phyloP scores from a whole-genome alignment of 2,113 vertebrate genomes.

The Drymodes brunneopygia region DNA sequence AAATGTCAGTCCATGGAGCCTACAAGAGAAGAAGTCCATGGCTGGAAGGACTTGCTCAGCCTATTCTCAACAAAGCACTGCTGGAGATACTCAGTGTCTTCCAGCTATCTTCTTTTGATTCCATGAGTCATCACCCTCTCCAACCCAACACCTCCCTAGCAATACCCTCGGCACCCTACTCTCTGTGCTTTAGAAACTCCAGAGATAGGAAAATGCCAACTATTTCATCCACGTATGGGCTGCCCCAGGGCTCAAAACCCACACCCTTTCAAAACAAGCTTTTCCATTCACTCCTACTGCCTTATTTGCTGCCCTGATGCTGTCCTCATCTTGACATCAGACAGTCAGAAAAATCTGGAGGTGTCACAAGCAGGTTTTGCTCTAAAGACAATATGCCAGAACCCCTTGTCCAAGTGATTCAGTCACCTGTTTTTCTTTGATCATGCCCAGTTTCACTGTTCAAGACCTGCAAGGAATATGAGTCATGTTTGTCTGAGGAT shows the following conservation, averaged over 20 bases:
- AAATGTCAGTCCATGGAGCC: not conserved
- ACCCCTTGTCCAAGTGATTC: constrained; percentile 18
- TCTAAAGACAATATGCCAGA: not conserved
- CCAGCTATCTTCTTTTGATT: not conserved
- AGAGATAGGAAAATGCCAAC: not conserved
- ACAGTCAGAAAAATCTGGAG: not conserved
- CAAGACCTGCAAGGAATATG: not conserved
- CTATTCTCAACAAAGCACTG: not conserved
- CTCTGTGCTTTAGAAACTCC: not conserved
- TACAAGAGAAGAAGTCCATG: not conserved
- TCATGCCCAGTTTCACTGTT: not conserved
- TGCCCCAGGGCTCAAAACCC: not conserved
- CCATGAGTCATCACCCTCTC: not conserved
- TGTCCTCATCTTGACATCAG: not conserved
- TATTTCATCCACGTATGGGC: not conserved
- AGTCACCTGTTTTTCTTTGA: constrained; percentile 23
- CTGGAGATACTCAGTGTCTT: not conserved
- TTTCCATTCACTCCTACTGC: not conserved
- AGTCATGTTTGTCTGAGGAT: constrained; percentile 14
- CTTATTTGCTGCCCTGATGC: not conserved
- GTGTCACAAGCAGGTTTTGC: not conserved
- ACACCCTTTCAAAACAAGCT: not conserved
- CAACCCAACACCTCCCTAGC: not conserved
- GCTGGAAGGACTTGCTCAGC: not conserved
- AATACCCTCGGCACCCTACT: not conserved